These are phyloP conservation scores for Goniozus legneri DNA, from an alignment of 1,140 invertebrate species.

Conservation along the genomic window DNA sequence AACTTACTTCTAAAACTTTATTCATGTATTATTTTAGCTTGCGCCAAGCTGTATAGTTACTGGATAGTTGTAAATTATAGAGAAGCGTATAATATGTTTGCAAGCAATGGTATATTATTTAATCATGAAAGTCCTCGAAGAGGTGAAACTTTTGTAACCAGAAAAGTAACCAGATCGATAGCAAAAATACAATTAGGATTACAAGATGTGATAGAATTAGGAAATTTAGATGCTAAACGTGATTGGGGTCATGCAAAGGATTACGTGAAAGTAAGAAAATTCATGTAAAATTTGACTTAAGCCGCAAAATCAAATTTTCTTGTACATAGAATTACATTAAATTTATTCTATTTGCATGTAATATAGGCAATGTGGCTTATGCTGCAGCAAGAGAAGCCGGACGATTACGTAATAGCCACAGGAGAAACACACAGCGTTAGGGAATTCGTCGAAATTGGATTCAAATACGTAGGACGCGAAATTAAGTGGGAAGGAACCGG, in stretches of 20 bases:
- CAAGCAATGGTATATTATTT: slow-evolving; percentile 98
- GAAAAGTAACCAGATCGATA: slow-evolving; percentile 96
- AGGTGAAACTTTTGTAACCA: slow-evolving; percentile 98
- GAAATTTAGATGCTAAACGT: slow-evolving; percentile 92
- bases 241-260: slow-evolving; percentile 99
- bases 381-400: slow-evolving; percentile 89
- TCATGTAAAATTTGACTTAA: too few relatives aligned
- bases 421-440: slow-evolving; percentile 92
- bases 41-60: slow-evolving; percentile 97
- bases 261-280: slow-evolving; percentile 82
- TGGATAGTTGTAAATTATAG: slow-evolving; percentile 99
- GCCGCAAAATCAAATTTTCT: too few relatives aligned
- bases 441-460: slow-evolving; percentile 94
- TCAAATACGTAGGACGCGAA: slow-evolving; percentile 70
- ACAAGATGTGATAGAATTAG: slow-evolving; percentile 84
- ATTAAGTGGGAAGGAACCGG: slow-evolving; percentile 87
- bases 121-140: slow-evolving; percentile 98
- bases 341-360: slow-evolving; percentile 12
- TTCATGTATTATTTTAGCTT: slow-evolving; percentile 66
- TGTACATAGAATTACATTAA: slow-evolving; percentile 1
- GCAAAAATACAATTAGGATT: slow-evolving; percentile 92
- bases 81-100: slow-evolving; percentile 97
- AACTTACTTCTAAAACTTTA: slow-evolving; percentile 5
- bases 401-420: slow-evolving; percentile 97
- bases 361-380: slow-evolving; percentile 98